Percentiles rank a stretch among this genome's conserved stretches.
These are phyloP conservation scores for Phylloscopus trochiloides DNA, from an alignment of 2,113 vertebrate species.

Conservation along the genomic window DNA sequence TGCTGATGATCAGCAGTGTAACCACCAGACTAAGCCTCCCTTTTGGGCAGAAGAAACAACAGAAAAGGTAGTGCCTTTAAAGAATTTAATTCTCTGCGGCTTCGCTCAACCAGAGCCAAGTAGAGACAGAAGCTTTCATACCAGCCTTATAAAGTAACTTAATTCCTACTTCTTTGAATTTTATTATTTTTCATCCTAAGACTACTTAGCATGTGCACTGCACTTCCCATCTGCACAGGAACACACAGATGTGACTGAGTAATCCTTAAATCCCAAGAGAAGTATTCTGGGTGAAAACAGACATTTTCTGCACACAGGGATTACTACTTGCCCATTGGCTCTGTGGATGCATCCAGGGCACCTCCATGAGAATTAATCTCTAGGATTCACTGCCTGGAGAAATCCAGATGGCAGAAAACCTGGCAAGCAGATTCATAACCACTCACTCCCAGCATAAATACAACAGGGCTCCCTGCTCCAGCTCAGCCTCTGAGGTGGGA, in stretches of 20 bases:
- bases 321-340: not conserved
- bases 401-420: not conserved
- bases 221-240: not conserved
- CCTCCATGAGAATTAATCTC: not conserved
- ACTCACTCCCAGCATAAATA: not conserved
- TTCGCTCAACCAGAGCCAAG: not conserved
- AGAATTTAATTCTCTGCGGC: not conserved
- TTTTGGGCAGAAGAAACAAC: not conserved
- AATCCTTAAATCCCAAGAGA: slow-evolving; percentile 25
- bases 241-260: not conserved
- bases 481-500: not conserved
- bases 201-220: not conserved
- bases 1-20: not conserved
- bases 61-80: not conserved
- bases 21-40: not conserved
- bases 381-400: not conserved
- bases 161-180: not conserved
- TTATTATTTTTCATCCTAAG: not conserved
- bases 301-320: not conserved
- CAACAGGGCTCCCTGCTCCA: rapidly evolving
- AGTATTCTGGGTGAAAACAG: slow-evolving; percentile 36
- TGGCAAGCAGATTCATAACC: not conserved
- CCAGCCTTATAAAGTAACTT: not conserved
- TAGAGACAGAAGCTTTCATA: not conserved
- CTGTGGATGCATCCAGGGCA: not conserved